Conservation (phyloP, 2,113 vertebrate species). For the Psephotus haematonotus region DNA sequence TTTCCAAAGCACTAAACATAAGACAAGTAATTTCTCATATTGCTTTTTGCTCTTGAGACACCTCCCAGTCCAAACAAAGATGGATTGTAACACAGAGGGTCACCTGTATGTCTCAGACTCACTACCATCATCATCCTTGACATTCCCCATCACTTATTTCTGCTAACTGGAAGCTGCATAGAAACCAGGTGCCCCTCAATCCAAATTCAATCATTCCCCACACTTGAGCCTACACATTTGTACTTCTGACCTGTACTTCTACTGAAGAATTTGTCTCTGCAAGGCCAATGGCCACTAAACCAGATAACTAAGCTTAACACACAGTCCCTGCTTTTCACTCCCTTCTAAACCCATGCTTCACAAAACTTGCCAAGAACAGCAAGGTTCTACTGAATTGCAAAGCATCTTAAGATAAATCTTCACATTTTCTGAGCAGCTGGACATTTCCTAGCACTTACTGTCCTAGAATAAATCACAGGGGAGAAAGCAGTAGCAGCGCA, state of each 20-base stretch:
- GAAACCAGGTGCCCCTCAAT: neutral
- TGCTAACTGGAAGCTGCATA: neutral
- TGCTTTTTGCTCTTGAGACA: neutral
- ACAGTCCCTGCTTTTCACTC: neutral
- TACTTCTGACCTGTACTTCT: neutral
- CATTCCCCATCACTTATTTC: neutral
- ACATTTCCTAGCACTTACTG: neutral
- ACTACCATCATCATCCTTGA: neutral
- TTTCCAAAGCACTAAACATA: neutral
- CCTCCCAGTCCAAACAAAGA: neutral
- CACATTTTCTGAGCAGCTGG: neutral
- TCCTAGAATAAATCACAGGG: neutral
- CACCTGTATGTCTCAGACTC: neutral
- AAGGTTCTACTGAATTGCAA: neutral
- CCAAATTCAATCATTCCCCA: neutral
- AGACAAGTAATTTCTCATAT: neutral
- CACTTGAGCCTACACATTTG: neutral
- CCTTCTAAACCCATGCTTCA: neutral
- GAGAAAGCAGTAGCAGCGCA: neutral
- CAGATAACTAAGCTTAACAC: neutral
- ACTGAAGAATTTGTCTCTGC: neutral
- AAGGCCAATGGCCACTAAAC: neutral
- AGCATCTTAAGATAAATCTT: neutral
- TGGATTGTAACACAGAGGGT: neutral
- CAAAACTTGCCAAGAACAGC: neutral